Base-by-base conservation (phyloP, 2,888 invertebrate genomes). In the Plagodis pulveraria region DNA sequence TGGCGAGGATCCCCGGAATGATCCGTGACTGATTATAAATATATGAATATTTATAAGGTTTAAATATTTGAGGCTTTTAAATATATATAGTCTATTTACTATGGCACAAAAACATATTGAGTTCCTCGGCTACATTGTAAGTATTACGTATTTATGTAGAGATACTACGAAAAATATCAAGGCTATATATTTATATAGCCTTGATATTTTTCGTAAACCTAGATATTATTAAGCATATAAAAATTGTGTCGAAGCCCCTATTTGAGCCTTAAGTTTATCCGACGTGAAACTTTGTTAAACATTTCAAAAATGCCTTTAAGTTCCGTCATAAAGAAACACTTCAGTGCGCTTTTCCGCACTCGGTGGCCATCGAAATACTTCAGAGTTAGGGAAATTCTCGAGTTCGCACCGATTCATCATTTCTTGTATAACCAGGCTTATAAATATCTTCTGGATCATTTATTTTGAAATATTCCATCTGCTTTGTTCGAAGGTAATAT, bases 311-410 rank as follows among this genome's bases (percentile, higher is more conserved):
- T 81, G 84, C 77, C 67, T 66, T 57, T 71, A 87, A 89, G 82
- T 87, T 83, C 72, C 73, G 76, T 83, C 84, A 78, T 87, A 86
- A 89, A 87, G 88, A 84, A 86, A 87, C 87, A 87, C 83, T 88
- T 69, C 75, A 82, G 77, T 85, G 86, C 84, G 78, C 86, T 86
- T 81, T 81, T 77, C 77, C 79, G 71, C 79, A 83, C 80, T 84
- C 77, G 75, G 76, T 71, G 77, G 77, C 81, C 78, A 76, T 69
- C 71, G 71, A 73, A 76, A 83, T 84, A 81, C 84, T 83, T 78
- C 77, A 72, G 86, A 87, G 76, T 86, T 84, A 71, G 76, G 79
- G 77, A 84, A 81, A 81, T 83, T 83, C 77, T 72, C 71, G 86
- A 88, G 77, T 87, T 86, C 78, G 66, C 62, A 71, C 72, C 84